These are phyloP conservation scores for Ganaspis sp. DNA, from an alignment of 1,140 invertebrate species.

Conservation along the genomic window DNA sequence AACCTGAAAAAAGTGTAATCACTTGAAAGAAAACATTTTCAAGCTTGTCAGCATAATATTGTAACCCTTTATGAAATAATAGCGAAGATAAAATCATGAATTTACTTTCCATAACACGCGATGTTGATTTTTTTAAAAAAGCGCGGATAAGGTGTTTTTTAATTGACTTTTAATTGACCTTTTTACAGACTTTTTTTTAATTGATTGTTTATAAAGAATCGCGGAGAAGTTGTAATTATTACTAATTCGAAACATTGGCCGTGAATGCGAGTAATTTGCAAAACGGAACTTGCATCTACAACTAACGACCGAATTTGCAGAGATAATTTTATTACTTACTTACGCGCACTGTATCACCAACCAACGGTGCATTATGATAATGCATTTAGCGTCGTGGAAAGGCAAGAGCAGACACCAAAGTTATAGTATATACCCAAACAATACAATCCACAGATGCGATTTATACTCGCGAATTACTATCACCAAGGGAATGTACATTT, in stretches of 20 bases:
- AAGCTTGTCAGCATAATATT: too few species aligned
- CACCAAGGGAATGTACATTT: conserved; percentile 48
- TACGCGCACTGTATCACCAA: conserved; percentile 51
- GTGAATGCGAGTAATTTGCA: neutral
- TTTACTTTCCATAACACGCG: too few species aligned
- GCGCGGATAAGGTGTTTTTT: too few species aligned
- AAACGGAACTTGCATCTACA: conserved; percentile 24
- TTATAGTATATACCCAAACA: conserved; percentile 44
- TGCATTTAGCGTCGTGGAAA: conserved; percentile 52
- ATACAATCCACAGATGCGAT: conserved; percentile 48
- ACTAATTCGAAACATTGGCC: neutral
- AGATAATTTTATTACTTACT: conserved; percentile 54
- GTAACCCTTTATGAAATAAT: too few species aligned
- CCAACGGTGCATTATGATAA: conserved; percentile 57
- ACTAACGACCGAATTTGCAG: conserved; percentile 47
- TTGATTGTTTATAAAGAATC: too few species aligned
- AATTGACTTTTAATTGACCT: too few species aligned
- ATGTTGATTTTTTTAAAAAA: too few species aligned
- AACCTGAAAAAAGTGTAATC: too few species aligned
- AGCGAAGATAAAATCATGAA: too few species aligned
- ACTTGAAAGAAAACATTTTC: too few species aligned
- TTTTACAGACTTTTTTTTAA: too few species aligned
- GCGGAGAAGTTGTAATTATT: neutral
- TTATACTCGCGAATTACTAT: conserved; percentile 49
- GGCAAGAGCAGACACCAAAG: conserved; percentile 45